Percentiles rank a stretch among this genome's conserved stretches.
Conservation (phyloP, 2,888 invertebrate species). For the Opisthograptis luteolata region DNA sequence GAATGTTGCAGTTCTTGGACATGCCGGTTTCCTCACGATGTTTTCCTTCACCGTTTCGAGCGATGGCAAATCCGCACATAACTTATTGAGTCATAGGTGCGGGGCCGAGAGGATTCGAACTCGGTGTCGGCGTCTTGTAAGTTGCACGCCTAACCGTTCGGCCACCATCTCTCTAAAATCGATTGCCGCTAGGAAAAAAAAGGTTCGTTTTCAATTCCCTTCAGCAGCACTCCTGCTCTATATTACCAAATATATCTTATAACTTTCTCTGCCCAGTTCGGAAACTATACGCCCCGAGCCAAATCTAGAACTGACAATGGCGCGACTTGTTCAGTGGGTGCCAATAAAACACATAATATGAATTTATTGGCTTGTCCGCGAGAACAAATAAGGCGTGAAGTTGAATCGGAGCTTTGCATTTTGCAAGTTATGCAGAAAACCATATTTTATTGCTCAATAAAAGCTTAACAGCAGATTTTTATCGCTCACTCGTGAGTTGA, state of each 20-base stretch:
- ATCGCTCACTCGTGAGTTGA: not conserved
- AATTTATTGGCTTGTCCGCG: slow-evolving; percentile 29
- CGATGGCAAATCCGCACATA: too few species aligned
- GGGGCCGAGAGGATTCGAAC: too few species aligned
- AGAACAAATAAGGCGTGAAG: slow-evolving; percentile 15
- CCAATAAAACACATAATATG: slow-evolving; percentile 30
- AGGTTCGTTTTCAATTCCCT: too few species aligned
- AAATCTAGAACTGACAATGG: slow-evolving; percentile 25
- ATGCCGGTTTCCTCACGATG: too few species aligned
- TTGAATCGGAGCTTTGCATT: not conserved
- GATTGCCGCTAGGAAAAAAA: too few species aligned
- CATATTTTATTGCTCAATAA: not conserved
- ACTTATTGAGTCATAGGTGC: too few species aligned
- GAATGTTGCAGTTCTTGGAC: too few species aligned
- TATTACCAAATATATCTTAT: slow-evolving; percentile 10
- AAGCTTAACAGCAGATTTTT: not conserved
- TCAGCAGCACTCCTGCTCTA: not conserved
- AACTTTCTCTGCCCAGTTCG: slow-evolving; percentile 31
- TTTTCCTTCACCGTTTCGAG: too few species aligned
- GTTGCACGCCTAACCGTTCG: too few species aligned
- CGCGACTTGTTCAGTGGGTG: slow-evolving; percentile 30
- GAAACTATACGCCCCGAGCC: too few species aligned
- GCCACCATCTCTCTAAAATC: too few species aligned
- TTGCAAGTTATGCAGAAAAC: not conserved
- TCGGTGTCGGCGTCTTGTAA: too few species aligned